Evolutionary conservation across 2,113 vertebrate genomes (phyloP), one percentile per base, ranked within the genome.

Genomic region (Carlito syrichta): DNA sequence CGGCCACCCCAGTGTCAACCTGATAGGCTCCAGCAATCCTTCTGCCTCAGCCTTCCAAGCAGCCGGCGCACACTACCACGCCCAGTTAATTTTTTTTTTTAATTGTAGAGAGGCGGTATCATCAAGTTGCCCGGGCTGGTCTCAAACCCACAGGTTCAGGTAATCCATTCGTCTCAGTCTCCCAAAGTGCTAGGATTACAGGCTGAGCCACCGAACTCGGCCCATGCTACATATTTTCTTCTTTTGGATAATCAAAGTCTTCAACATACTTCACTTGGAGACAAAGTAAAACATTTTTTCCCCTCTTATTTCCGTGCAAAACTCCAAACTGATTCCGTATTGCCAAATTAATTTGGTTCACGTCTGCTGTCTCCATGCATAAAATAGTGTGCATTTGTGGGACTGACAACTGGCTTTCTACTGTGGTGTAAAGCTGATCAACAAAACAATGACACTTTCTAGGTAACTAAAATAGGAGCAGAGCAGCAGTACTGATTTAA

Each of bases 401-500:
- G 48, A 35, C 45, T 86, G 40, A 69, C 25, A 32, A 69, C 35
- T 74, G 32, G 20, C 68, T 95, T 90, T 94, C 68, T 74, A 89
- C 8, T 56, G 78, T 45, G 38, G 3, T 83, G 86, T 77, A 93
- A 95, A 96, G 58, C 56, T 62, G 27, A 71, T 58, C 20, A 66
- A 83, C 38, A 66, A 38, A 60, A 48, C 25, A 43, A 76, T 11
- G 43, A 30, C 6, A 6, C 76, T 86, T 89, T 88, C 71, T 74
- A 77, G 27, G 54, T 85, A 85, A 95, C 38, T 87, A 91, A 71
- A 88, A 88, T 0, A 97, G 38, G 50, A 97, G 92, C 40, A 2
- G 43, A 96, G 12, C 0, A n/a, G 30, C 86, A 82, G n/a, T 84
- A 94, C 17, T 43, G 69, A 96, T 88, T 96, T 71, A 92, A 97